Evolutionary conservation across 2,888 invertebrate species (phyloP), one percentile per base, ranked within the genome.

Genomic region (Acrobasis consociella): DNA sequence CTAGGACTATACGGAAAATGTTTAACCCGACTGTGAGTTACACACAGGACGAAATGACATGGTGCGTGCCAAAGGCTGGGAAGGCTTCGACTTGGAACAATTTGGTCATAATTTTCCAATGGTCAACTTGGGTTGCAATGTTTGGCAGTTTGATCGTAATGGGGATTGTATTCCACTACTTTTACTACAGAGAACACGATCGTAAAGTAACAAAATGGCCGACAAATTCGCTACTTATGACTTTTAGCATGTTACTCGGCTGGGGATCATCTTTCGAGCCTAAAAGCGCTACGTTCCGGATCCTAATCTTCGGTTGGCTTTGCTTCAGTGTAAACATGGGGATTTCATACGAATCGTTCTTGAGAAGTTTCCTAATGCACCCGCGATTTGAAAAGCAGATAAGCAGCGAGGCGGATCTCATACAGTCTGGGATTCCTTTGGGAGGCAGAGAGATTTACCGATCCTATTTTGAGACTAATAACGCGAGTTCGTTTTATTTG

Each of bases 341-440:
- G 66, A 91, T 93, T 72, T 87, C 90, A 52, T 93, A 93, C 78
- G 91, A 89, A 78, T 92, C 93, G 70, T 90, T 92, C 74, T 84
- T 93, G 64, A 85, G 93, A 78, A 91, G 85, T 77, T 93, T 91
- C 78, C 74, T 93, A 82, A 92, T 93, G 87, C 91, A 93, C 69
- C 93, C 93, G 67, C 83, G 92, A 76, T 93, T 86, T 74, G 90
- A 89, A 74, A 92, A 87, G 78, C 93, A 93, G 85, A 91, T 93
- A 83, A 85, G 85, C 68, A 86, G 76, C 65, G 89, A 89, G 76
- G 71, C 78, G 66, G 91, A 91, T 81, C 82, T 93, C 70, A 86
- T 92, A 74, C 80, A 80, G 78, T 90, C 87, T 67, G 74, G 82
- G 69, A 86, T 92, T 72, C 82, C 85, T 69, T 70, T 93, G 76